phyloP scores from a whole-genome alignment of 92 coral and sea anemone species.

The Paramuricea clavata region DNA sequence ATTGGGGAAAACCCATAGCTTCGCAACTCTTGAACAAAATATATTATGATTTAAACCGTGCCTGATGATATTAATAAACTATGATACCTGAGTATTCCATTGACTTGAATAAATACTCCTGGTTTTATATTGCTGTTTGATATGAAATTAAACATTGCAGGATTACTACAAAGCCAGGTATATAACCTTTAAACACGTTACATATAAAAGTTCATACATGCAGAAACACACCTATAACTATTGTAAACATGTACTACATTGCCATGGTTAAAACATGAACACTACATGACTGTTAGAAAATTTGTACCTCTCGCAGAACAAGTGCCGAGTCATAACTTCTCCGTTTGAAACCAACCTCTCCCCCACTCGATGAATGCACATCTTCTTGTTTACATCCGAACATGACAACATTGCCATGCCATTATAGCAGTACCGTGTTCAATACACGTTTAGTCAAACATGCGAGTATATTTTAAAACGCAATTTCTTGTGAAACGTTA shows the following conservation, averaged over 20 bases:
- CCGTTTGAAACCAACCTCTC: not conserved
- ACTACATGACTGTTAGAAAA: not conserved
- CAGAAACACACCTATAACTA: no score
- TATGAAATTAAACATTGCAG: slow-evolving; percentile 50
- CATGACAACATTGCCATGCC: no score
- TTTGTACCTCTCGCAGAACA: slow-evolving; percentile 17
- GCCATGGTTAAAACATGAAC: slow-evolving; percentile 3
- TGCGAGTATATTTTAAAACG: not conserved
- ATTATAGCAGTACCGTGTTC: no score
- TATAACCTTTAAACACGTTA: not conserved
- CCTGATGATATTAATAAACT: not conserved
- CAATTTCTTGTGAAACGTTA: no score
- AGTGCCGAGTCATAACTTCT: not conserved
- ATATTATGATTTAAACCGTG: not conserved
- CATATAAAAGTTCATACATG: not conserved
- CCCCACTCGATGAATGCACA: not conserved
- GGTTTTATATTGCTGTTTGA: slow-evolving; percentile 49
- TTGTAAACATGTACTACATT: not conserved
- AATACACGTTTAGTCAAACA: not conserved
- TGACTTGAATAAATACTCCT: slow-evolving; percentile 49
- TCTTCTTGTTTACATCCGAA: no score
- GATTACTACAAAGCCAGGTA: slow-evolving; percentile 23
- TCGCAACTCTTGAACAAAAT: not conserved
- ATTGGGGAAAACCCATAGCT: not conserved
- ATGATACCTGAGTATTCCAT: slow-evolving; percentile 53